Evolutionary conservation across 2,888 invertebrate species (phyloP).

Genomic region (Anaspis maculata): DNA sequence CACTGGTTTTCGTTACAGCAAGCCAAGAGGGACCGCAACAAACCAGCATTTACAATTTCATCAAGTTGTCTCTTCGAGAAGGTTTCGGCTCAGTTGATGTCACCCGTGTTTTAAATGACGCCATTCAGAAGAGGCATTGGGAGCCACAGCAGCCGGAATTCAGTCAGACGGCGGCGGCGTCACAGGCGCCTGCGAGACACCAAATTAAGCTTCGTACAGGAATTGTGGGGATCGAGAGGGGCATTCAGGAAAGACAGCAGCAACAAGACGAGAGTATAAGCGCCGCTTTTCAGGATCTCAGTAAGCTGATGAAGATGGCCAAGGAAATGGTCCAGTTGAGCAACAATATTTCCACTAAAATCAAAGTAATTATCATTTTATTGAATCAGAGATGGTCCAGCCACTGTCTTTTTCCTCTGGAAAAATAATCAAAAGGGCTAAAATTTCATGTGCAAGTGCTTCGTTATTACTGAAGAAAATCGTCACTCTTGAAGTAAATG

Average conservation of each 20-base stretch:
- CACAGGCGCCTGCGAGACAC: constrained; percentile 21
- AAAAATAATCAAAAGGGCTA: too few relatives aligned
- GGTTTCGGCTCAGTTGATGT: constrained; percentile 59
- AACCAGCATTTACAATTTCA: constrained; percentile 59
- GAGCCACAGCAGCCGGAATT: constrained; percentile 36
- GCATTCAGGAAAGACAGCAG: constrained; percentile 82
- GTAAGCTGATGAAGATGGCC: constrained; percentile 89
- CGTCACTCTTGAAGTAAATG: too few relatives aligned
- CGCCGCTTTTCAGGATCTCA: constrained; percentile 91
- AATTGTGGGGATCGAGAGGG: constrained; percentile 92
- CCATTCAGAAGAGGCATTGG: constrained; percentile 58
- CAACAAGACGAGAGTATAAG: constrained; percentile 87
- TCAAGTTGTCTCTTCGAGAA: constrained; percentile 82
- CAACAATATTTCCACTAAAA: constrained; percentile 84
- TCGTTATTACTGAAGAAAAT: too few relatives aligned
- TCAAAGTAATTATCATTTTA: constrained; percentile 50
- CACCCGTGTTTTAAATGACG: constrained; percentile 53
- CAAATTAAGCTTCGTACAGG: constrained; percentile 71
- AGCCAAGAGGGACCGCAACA: constrained; percentile 61
- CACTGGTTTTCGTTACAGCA: constrained; percentile 3
- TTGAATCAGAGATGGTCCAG: neutral
- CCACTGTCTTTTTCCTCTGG: neutral
- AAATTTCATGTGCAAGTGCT: too few relatives aligned
- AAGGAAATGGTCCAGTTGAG: constrained; percentile 95
- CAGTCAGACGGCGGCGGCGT: neutral